Evolutionary conservation across 1,140 invertebrate genomes (phyloP).

Genomic region (Drosophila novamexicana): DNA sequence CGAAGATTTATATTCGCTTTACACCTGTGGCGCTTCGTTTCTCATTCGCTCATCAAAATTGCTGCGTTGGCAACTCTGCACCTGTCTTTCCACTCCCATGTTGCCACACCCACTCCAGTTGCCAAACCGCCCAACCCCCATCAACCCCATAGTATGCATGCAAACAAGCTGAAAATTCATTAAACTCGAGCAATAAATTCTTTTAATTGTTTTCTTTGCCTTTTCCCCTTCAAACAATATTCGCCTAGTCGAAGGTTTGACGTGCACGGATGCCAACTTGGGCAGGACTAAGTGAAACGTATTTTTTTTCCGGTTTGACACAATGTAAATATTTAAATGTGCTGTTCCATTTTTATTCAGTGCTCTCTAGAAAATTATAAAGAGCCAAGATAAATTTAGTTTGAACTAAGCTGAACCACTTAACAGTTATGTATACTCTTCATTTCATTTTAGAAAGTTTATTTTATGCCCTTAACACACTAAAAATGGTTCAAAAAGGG

Average conservation of each 20-base stretch:
- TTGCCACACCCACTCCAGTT: neutral
- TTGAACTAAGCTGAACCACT: no score
- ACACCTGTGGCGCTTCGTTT: slow-evolving; percentile 67
- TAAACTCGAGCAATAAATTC: slow-evolving; percentile 78
- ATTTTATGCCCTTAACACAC: no score
- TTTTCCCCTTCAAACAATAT: neutral
- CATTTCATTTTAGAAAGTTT: no score
- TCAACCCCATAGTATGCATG: slow-evolving; percentile 34
- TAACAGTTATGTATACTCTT: no score
- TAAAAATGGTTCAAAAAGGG: no score
- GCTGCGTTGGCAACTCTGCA: slow-evolving; percentile 44
- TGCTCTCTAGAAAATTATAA: neutral
- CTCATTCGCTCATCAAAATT: slow-evolving; percentile 60
- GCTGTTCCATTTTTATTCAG: neutral
- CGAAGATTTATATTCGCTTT: slow-evolving; percentile 71
- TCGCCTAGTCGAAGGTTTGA: neutral
- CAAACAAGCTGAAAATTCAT: slow-evolving; percentile 81
- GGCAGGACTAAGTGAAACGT: neutral
- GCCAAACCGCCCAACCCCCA: neutral
- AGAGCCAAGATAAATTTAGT: neutral
- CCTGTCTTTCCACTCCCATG: neutral
- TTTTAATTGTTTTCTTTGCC: slow-evolving; percentile 75
- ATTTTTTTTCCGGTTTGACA: neutral
- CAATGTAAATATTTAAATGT: neutral
- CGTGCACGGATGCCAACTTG: slow-evolving; percentile 10